Base-by-base conservation (phyloP, 2,113 vertebrate genomes). In the Columba livia region DNA sequence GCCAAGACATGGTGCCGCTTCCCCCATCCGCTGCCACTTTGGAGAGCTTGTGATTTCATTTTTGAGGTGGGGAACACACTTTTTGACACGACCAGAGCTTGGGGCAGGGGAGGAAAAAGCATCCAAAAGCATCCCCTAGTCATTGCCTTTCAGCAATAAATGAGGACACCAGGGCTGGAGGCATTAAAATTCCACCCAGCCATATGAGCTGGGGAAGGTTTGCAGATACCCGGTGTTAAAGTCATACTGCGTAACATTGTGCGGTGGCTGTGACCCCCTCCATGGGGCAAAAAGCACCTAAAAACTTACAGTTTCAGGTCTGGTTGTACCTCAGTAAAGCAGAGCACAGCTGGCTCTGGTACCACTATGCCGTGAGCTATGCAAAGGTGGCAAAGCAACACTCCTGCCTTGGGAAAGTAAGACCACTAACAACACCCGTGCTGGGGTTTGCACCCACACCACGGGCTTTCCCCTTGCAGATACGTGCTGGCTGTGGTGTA, bases 221-320 rank as follows among this genome's bases (percentile, higher is more conserved):
- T 92, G 50, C n/a, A 81, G 66, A 36, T 51, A 72, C 23, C 13
- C 1, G 3, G 8, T 51, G 21, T 54, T 51, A 57, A 66, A 77
- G 32, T 69, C 29, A 15, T 26, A 4, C 40, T 74, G 61, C 9
- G 8, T 38, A 82, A 71, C 5, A 2, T 1, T 36, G 51, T 2
- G 5, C 50, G 53, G 54, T 62, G 70, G 47, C 53, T 50, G 44
- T 81, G 64, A 73, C 40, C 12, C 14, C 2, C 17, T 90, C 36
- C 0, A 0, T 47, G 34, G 50, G 54, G 10, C 50, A 83, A 36
- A 86, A 89, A 57, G 4, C 54, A 60, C 26, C 54, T 72, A 7
- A 64, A 85, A 60, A 0, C 15, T 6, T 23, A 34, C 0, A 0
- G 6, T 28, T 89, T 61, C 4, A 17, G 48, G 42, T 58, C 23